These are phyloP conservation scores for Zaprionus lineosus DNA, from an alignment of 2,888 invertebrate species.

Conservation along the genomic window DNA sequence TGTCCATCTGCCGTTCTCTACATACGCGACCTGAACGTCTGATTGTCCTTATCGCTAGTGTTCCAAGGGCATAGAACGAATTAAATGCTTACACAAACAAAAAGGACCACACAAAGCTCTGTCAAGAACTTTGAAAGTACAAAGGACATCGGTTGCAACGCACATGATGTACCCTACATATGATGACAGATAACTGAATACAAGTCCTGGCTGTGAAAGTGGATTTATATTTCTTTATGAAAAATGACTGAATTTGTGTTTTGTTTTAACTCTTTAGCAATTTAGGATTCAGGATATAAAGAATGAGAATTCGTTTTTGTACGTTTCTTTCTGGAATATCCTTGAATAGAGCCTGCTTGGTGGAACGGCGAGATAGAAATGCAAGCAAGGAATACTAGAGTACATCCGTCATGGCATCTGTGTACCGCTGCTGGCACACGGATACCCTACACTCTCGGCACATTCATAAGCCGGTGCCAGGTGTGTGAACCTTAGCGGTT, in stretches of 20 bases:
- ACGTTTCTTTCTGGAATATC: conserved; percentile 2
- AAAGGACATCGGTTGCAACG: too few species aligned
- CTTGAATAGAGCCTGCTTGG: neutral
- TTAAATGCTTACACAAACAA: conserved; percentile 59
- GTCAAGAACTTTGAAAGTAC: conserved; percentile 56
- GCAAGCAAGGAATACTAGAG: conserved; percentile 14
- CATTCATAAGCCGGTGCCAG: conserved; percentile 46
- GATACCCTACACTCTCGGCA: conserved; percentile 21
- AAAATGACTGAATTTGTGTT: too few species aligned
- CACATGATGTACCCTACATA: too few species aligned
- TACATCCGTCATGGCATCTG: conserved; percentile 17
- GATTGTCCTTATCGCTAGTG: conserved; percentile 57
- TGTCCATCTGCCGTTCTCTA: conserved; percentile 19
- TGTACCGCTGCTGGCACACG: conserved; percentile 5
- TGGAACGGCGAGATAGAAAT: too few species aligned
- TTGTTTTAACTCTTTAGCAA: too few species aligned
- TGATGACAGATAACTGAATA: too few species aligned
- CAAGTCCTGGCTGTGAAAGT: too few species aligned
- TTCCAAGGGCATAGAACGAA: conserved; percentile 58
- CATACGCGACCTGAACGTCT: conserved; percentile 33
- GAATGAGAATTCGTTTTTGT: too few species aligned
- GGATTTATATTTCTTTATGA: too few species aligned
- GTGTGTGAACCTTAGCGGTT: conserved; percentile 68
- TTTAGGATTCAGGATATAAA: too few species aligned
- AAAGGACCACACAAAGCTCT: conserved; percentile 50